These are phyloP conservation scores for Rhinichthys klamathensis DNA, from an alignment of 2,113 vertebrate genomes.

Conservation along the genomic window DNA sequence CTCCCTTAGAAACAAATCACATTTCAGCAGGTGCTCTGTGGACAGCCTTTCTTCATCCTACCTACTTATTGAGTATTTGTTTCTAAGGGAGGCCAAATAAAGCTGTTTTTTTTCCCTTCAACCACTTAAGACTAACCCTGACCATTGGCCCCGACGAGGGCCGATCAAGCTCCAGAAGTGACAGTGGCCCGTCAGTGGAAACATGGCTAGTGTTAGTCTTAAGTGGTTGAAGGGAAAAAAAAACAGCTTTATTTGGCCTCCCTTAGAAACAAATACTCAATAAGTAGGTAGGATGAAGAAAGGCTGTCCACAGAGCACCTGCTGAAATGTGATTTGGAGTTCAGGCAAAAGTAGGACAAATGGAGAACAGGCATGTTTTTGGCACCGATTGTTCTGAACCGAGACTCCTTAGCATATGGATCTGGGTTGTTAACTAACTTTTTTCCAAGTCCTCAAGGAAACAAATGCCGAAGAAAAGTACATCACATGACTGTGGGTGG, in stretches of 20 bases:
- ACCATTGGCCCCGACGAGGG: too few species aligned
- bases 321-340: constrained; percentile 36
- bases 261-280: constrained; percentile 16
- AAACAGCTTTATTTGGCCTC: constrained; percentile 13
- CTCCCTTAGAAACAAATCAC: constrained; percentile 26
- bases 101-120: constrained; percentile 5
- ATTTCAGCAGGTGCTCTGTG: constrained; percentile 13
- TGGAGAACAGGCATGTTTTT: constrained; percentile 35
- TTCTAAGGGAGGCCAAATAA: constrained; percentile 15
- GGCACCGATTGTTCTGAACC: constrained; percentile 20
- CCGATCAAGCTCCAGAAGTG: too few species aligned
- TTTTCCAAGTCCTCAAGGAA: constrained; percentile 45
- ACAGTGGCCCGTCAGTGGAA: too few species aligned
- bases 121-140: background rate
- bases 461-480: constrained; percentile 37
- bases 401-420: constrained; percentile 53
- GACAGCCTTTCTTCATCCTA: constrained; percentile 6
- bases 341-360: constrained; percentile 51
- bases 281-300: constrained; percentile 11
- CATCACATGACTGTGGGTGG: constrained; percentile 30
- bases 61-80: constrained; percentile 1
- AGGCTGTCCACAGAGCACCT: background rate
- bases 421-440: constrained; percentile 51
- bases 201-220: background rate
- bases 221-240: background rate